These are phyloP conservation scores for Gambusia affinis DNA, from an alignment of 2,113 vertebrate species.

Conservation along the genomic window DNA sequence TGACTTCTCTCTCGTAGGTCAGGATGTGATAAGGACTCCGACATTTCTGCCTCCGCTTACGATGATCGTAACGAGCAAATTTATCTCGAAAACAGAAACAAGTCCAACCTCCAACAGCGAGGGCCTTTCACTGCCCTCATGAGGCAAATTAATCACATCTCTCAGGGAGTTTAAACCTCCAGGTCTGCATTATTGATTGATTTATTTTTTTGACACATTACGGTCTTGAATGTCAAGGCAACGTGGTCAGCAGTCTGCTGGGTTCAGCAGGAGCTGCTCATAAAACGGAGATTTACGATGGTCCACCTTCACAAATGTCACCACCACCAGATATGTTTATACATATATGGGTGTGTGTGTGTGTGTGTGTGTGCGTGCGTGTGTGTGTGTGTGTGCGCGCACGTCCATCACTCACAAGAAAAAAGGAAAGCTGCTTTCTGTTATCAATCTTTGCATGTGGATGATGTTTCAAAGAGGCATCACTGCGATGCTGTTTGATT, in stretches of 20 bases:
- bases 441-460: neutral
- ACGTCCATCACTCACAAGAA: constrained; percentile 29
- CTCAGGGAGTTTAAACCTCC: constrained; percentile 18
- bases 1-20: too few species aligned
- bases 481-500: neutral
- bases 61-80: constrained; percentile 37
- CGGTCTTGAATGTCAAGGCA: constrained; percentile 40
- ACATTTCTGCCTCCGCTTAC: constrained; percentile 29
- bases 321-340: constrained; percentile 1
- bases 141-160: constrained; percentile 47
- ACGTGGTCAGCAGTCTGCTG: constrained; percentile 29
- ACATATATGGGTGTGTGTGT: constrained; percentile 2
- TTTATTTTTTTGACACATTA: neutral
- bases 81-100: constrained; percentile 39
- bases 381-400: constrained; percentile 5
- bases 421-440: neutral
- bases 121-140: constrained; percentile 38
- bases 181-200: neutral
- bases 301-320: constrained; percentile 47
- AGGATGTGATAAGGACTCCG: neutral
- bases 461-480: neutral
- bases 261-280: constrained; percentile 21
- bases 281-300: constrained; percentile 60
- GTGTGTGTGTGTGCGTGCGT: constrained; percentile 11
- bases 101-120: constrained; percentile 22